Evolutionary conservation across 64 coral and sea anemone species (phyloP), one percentile per base, ranked within the genome.

Genomic region (Pocillopora damicornis): DNA sequence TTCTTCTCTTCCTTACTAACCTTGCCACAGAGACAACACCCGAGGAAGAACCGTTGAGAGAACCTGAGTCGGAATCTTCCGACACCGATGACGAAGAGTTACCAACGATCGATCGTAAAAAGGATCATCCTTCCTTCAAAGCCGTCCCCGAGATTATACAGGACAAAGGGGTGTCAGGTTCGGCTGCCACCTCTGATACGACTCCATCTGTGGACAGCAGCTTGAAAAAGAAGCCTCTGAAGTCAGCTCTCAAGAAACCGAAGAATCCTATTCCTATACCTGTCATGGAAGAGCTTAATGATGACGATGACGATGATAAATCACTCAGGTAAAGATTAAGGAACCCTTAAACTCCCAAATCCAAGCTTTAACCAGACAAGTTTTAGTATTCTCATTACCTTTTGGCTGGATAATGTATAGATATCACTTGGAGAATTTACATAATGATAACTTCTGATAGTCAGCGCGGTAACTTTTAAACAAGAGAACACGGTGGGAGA

Each of bases 241-340:
- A 96, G 76, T 96, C 94, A 13, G 94, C 94, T 13, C 61, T 96
- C 4, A 96, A 96, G 61, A 96, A 96, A 65, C 94, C 94, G 1
- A 89, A 90, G 61, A 71, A 76, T 45, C 87, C 79, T 35, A 58
- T 90, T 2, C 86, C 87, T 78, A 89, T 35, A 65, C 91, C 94
- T 13, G 66, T 89, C 22, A 63, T 76, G 15, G 73, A 82, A 2
- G 76, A 83, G 58, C 80, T 92, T 17, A 90, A 59, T 25, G 76
- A 78, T 34, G 62, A 60, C 73, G 63, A 74, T 34, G 37, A 58
- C 35, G 57, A 56, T 60, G 60, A 60, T 9, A 75, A 81, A 81
- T 26, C 78, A 9, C 65, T 25, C 12, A 62, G 23, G 78, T 81
- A 89, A 69, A 60, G 18, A 26, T n/a, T 45, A 83, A 37, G 30